A percentile compares a stretch with the other conserved stretches of the same genome.
phyloP scores from a whole-genome alignment of 2,797 vertebrate genomes.

The Siniperca undulata region DNA sequence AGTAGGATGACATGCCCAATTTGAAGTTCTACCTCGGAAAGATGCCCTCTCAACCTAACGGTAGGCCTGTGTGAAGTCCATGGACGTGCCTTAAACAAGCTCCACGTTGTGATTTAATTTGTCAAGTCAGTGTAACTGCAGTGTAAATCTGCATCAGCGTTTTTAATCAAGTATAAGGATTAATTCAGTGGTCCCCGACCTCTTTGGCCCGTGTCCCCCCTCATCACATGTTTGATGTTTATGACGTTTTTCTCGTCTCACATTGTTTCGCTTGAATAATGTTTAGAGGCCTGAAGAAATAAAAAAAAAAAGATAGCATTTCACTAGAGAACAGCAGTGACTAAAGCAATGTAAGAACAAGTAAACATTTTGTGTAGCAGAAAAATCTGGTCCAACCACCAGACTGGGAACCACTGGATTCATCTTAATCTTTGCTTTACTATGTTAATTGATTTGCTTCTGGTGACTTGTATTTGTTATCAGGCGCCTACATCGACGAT shows the following conservation, averaged over 20 bases:
- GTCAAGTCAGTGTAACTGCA: neutral
- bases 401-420: neutral
- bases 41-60: slow-evolving; percentile 79
- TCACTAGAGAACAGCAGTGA: neutral
- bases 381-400: neutral
- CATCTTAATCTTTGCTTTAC: neutral
- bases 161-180: neutral
- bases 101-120: neutral
- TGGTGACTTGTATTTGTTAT: slow-evolving; percentile 12
- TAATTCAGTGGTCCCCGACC: neutral
- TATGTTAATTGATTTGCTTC: neutral
- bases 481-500: slow-evolving; percentile 82
- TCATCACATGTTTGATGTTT: neutral
- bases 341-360: neutral
- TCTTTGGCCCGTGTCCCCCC: neutral
- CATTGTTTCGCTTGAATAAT: neutral
- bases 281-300: neutral
- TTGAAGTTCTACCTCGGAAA: slow-evolving; percentile 90
- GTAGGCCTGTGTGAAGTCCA: slow-evolving; percentile 76
- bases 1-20: slow-evolving; percentile 79
- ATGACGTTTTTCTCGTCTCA: neutral
- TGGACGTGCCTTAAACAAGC: neutral
- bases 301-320: no score
- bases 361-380: neutral
- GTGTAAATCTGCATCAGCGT: neutral